Base-by-base conservation (phyloP, 2,113 vertebrate genomes). In the Dryoscopus gambensis region DNA sequence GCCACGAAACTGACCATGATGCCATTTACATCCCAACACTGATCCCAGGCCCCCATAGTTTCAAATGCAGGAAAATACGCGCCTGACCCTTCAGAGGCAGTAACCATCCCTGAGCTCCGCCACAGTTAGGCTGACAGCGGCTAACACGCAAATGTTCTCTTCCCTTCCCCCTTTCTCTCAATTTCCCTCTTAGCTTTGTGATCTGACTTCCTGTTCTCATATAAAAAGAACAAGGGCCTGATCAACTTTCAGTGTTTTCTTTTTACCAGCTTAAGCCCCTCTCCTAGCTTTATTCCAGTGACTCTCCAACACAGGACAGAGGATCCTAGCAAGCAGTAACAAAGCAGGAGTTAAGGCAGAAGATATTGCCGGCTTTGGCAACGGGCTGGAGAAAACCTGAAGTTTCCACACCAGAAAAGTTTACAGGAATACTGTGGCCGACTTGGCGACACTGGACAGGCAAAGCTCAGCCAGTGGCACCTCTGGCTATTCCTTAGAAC, bases 151-250 rank as follows among this genome's bases (percentile, higher is more conserved):
- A 84, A 62, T 3, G 27, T 13, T 75, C 28, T 63, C 63, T 84
- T 91, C 92, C 90, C 85, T 95, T 94, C 89, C 96, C 89, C 90
- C 86, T 89, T 90, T 74, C 74, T 95, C 79, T 90, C 55, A 64
- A 91, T 92, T 70, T 90, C 88, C 85, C 85, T 80, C 85, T 57
- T 13, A 74, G 87, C 87, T 91, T 50, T 49, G 85, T 52, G 85
- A 83, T 35, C 75, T 85, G 87, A 95, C 96, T 96, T 97, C 95
- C 93, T 96, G 93, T 89, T 96, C 95, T 93, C 83, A 18, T 12
- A 30, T 7, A 27, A 75, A 71, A 88, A 74, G 27, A 27, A 28
- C 53, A 31, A 50, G 24, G 40, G 68, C 85, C 85, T 33, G 24
- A 88, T 49, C 28, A 62, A 67, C 70, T 89, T 53, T 44, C 75